A percentile compares a stretch with the other conserved stretches of the same genome.
Evolutionary conservation across 35 echinoderm and acorn worm genomes (phyloP).

Genomic region (Lytechinus variegatus): DNA sequence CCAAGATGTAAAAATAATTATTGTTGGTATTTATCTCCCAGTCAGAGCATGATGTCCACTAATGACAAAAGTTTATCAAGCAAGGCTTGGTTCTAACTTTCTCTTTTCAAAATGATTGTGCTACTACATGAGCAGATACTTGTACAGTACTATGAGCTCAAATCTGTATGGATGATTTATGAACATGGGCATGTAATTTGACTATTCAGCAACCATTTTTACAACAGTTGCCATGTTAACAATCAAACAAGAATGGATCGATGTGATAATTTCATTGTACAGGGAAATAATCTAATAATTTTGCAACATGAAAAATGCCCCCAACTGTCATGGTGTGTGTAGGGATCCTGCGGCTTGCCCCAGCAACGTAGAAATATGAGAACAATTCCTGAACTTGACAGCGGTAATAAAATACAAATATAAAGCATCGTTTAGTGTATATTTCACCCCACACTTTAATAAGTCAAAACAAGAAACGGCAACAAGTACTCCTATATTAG

Average conservation of each 20-base stretch:
- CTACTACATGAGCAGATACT: neutral
- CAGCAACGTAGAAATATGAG: neutral
- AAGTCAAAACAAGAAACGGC: neutral
- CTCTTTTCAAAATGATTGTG: neutral
- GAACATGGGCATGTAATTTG: neutral
- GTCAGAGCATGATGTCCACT: neutral
- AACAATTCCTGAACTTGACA: neutral
- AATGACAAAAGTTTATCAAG: neutral
- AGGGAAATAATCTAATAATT: neutral
- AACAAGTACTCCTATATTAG: neutral
- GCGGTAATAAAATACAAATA: neutral
- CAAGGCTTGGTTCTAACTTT: neutral
- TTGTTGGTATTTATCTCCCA: no score
- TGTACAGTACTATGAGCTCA: neutral
- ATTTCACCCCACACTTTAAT: no score
- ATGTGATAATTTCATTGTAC: neutral
- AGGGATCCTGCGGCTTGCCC: neutral
- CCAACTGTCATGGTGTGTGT: neutral
- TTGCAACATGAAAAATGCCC: slow-evolving; percentile 1
- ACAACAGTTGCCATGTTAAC: neutral
- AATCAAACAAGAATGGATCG: neutral
- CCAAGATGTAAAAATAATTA: no score
- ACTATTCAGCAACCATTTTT: neutral
- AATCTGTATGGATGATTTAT: neutral
- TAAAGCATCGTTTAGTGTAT: neutral